These are phyloP conservation scores for Zaprionus africanus DNA, from an alignment of 1,140 invertebrate genomes.

Conservation along the genomic window DNA sequence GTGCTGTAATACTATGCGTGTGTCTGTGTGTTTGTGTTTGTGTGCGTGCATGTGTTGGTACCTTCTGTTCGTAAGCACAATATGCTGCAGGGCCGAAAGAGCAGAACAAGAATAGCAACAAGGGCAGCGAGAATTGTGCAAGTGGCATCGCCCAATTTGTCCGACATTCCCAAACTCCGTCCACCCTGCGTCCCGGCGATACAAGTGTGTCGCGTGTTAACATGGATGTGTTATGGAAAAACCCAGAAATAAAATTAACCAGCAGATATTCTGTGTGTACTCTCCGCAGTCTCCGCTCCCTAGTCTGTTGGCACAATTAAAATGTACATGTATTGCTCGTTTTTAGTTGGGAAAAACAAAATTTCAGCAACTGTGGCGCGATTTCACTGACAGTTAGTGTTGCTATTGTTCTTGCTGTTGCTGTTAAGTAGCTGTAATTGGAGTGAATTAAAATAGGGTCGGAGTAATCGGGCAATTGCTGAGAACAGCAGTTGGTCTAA, in stretches of 20 bases:
- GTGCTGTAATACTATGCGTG: conserved; percentile 5
- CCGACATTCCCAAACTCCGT: conserved; percentile 1
- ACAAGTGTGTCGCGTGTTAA: conserved; percentile 4
- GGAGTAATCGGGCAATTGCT: not conserved
- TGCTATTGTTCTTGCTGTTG: not conserved
- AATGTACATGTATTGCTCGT: not conserved
- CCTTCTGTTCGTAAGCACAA: conserved; percentile 61
- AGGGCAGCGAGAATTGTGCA: conserved; percentile 9
- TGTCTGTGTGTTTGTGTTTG: conserved; percentile 3
- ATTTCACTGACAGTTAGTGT: not conserved
- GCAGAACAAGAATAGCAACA: conserved; percentile 16
- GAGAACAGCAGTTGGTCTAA: not conserved
- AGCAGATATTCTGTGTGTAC: not conserved
- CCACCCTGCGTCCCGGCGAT: not conserved
- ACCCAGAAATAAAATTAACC: conserved; percentile 8
- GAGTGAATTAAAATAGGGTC: not conserved
- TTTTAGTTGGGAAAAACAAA: conserved; percentile 1
- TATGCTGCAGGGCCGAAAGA: conserved; percentile 46
- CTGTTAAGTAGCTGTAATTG: conserved; percentile 3
- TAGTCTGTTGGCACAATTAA: conserved; percentile 1
- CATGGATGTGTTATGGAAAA: conserved; percentile 9
- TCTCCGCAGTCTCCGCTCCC: not conserved
- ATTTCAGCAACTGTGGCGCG: not conserved
- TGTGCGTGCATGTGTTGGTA: conserved; percentile 14
- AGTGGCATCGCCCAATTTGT: conserved; percentile 14